phyloP scores from a whole-genome alignment of 2,888 invertebrate species.

The Epirrhoe tristata region DNA sequence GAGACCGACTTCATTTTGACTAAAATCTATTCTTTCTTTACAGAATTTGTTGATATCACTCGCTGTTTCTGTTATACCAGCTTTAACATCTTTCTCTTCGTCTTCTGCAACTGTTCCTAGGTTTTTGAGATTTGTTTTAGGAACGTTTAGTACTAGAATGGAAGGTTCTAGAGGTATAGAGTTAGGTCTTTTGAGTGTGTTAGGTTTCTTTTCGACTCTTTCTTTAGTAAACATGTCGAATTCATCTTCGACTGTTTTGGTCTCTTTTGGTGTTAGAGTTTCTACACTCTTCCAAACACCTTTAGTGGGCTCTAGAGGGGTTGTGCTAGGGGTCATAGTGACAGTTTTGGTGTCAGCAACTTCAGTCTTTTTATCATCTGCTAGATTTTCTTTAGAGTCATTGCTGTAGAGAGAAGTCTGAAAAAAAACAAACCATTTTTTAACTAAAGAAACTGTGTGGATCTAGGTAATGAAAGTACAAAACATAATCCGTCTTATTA shows the following conservation, averaged over 20 bases:
- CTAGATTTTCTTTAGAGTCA: slow-evolving; percentile 67
- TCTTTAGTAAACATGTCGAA: slow-evolving; percentile 78
- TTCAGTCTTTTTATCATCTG: slow-evolving; percentile 59
- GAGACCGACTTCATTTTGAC: slow-evolving; percentile 10
- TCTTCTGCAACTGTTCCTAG: slow-evolving; percentile 74
- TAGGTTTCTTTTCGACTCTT: slow-evolving; percentile 62
- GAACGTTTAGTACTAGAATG: slow-evolving; percentile 60
- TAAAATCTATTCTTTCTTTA: slow-evolving; percentile 31
- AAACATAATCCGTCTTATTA: too few relatives aligned
- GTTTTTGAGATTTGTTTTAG: slow-evolving; percentile 59
- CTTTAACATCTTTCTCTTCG: slow-evolving; percentile 68
- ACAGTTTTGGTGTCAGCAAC: slow-evolving; percentile 49
- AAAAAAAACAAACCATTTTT: slow-evolving; percentile 37
- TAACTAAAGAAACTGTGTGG: neutral
- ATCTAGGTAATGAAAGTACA: too few relatives aligned
- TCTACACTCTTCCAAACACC: slow-evolving; percentile 66
- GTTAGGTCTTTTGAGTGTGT: slow-evolving; percentile 57
- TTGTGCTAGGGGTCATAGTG: slow-evolving; percentile 59
- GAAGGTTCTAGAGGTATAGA: slow-evolving; percentile 63
- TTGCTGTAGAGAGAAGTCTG: slow-evolving; percentile 74
- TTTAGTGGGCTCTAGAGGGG: slow-evolving; percentile 67
- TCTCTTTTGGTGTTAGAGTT: slow-evolving; percentile 48
- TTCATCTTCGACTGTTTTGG: slow-evolving; percentile 75
- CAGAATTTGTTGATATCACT: slow-evolving; percentile 50
- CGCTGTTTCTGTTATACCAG: slow-evolving; percentile 64